Evolutionary conservation across 2,797 vertebrate genomes (phyloP).

Genomic region (Sebastes trivittatus): DNA sequence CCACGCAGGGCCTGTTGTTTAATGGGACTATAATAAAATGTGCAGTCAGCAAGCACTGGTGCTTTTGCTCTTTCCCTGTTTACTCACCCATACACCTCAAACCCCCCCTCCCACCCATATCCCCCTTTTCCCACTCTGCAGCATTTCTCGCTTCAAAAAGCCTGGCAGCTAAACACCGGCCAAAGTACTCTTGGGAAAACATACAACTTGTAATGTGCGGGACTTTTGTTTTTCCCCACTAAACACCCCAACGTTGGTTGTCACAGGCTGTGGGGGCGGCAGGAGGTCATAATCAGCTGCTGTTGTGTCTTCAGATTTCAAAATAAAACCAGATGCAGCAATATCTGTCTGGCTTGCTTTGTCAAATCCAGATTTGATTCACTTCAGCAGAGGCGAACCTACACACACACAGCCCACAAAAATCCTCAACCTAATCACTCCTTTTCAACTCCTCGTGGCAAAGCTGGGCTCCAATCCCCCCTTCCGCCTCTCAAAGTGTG

Average conservation of each 20-base stretch:
- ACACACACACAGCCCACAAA: neutral
- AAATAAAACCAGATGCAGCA: constrained; percentile 36
- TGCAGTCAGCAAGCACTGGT: constrained; percentile 59
- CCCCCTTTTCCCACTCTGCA: constrained; percentile 39
- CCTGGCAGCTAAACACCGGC: constrained; percentile 41
- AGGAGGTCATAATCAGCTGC: constrained; percentile 18
- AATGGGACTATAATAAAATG: constrained; percentile 72
- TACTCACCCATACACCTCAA: constrained; percentile 41
- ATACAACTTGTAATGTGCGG: constrained; percentile 28
- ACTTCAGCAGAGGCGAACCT: constrained; percentile 1
- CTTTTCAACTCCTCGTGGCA: constrained; percentile 38
- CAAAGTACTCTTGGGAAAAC: constrained; percentile 46
- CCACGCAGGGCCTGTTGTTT: constrained; percentile 70
- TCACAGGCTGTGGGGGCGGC: constrained; percentile 8
- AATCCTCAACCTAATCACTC: constrained; percentile 20
- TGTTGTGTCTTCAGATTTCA: constrained; percentile 17
- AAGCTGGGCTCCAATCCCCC: constrained; percentile 9
- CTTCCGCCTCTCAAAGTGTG: constrained; percentile 19
- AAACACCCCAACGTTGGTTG: constrained; percentile 25
- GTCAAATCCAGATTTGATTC: constrained; percentile 26
- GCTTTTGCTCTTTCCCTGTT: constrained; percentile 53
- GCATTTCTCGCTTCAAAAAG: constrained; percentile 61
- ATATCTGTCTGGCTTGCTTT: constrained; percentile 10
- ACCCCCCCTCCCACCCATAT: neutral
- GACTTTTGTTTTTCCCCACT: constrained; percentile 21